Evolutionary conservation across 2,888 invertebrate genomes (phyloP), one percentile per base, ranked within the genome.

Genomic region (Agrochola macilenta): DNA sequence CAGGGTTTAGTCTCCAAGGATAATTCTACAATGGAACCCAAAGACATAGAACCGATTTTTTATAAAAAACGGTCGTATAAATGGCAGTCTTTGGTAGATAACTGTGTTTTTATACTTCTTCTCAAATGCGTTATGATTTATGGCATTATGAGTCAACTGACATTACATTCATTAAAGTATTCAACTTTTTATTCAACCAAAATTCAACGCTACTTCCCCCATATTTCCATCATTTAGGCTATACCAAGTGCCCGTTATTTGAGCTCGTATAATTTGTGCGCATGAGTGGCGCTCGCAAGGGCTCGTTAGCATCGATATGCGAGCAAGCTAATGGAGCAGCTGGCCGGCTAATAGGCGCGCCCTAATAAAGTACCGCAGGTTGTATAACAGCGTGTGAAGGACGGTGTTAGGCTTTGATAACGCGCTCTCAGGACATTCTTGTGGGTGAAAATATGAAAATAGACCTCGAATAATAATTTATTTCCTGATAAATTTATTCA

Each of bases 261-360:
- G 54, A 52, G 68, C 43, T 49, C 26, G 68, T 85, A 64, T 64
- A 74, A 83, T 94, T 93, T 93, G 93, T 93, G 93, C 92, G 93
- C 92, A 91, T 90, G 93, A 93, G 93, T 91, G 91, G 92, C 87
- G 89, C 90, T 64, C 86, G 83, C 89, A 84, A 86, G 89, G 92
- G 90, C 92, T 92, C 90, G 93, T 91, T 92, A 90, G 91, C 88
- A 87, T 87, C 87, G 89, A 86, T 86, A 84, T 90, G 91, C 85
- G 87, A 87, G 89, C 87, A 57, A 61, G 74, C 57, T 83, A 78
- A 83, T 83, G 69, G 84, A 81, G 80, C 82, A 71, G 73, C 81
- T 73, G 81, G 71, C 74, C 52, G 70, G 74, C 54, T 83, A 65
- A 83, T 83, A 74, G 69, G 39, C 52, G 54, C 57, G 43, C 43